A percentile compares a stretch with the other conserved stretches of the same genome.
Evolutionary conservation across 2,113 vertebrate species (phyloP).

Genomic region (Forbesichthys agassizii): DNA sequence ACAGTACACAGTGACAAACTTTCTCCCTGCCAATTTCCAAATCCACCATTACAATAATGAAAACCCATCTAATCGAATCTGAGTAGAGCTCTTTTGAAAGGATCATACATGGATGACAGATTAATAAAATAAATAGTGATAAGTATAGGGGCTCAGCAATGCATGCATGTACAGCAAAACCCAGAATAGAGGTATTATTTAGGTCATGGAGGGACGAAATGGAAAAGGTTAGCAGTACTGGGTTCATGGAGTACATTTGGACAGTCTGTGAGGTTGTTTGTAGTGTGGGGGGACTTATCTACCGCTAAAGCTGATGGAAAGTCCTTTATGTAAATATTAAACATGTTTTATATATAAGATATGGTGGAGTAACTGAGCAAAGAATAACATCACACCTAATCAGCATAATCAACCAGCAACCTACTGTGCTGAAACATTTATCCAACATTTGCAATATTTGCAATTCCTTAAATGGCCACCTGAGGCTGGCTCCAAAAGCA

Average conservation of each 20-base stretch:
- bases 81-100: constrained; percentile 53
- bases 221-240: constrained; percentile 15
- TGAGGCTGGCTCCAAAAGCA: too few relatives aligned
- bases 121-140: constrained; percentile 59
- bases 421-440: too few relatives aligned
- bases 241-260: constrained; percentile 3
- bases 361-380: too few relatives aligned
- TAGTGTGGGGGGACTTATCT: too few relatives aligned
- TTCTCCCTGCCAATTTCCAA: constrained; percentile 45
- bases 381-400: too few relatives aligned
- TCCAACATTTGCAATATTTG: too few relatives aligned
- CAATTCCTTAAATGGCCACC: too few relatives aligned
- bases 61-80: constrained; percentile 66
- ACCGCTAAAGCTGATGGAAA: too few relatives aligned
- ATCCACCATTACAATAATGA: constrained; percentile 72
- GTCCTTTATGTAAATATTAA: too few relatives aligned
- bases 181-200: constrained; percentile 54
- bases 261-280: too few relatives aligned
- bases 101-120: constrained; percentile 55
- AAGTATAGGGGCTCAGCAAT: constrained; percentile 13
- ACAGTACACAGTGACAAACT: constrained; percentile 26
- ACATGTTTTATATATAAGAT: too few relatives aligned
- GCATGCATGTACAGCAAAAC: constrained; percentile 27
- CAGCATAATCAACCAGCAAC: too few relatives aligned
- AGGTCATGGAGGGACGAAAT: constrained; percentile 41